Conservation (phyloP, 2,113 vertebrate species). For the Zonotrichia leucophrys region DNA sequence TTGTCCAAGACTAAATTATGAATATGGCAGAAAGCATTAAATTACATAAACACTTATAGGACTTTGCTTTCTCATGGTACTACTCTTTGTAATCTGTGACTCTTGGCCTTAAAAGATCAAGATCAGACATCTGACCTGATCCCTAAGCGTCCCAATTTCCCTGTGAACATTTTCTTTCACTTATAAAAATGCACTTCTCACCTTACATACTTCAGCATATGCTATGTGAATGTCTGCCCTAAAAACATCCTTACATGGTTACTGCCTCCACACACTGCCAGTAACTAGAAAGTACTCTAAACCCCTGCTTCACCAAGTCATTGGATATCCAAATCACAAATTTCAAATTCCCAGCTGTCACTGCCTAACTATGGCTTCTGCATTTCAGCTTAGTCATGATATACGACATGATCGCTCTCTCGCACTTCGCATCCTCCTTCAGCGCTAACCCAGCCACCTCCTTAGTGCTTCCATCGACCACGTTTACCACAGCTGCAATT, state of each 20-base stretch:
- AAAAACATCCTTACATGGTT: neutral
- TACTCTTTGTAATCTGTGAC: neutral
- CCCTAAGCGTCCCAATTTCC: neutral
- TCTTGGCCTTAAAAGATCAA: neutral
- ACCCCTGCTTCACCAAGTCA: neutral
- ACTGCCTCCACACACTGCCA: neutral
- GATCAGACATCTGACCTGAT: neutral
- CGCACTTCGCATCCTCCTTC: neutral
- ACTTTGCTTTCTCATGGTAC: neutral
- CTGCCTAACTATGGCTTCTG: neutral
- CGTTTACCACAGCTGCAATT: neutral
- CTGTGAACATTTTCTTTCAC: neutral
- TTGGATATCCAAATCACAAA: neutral
- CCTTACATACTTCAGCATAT: neutral
- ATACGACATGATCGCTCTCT: neutral
- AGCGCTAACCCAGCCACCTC: neutral
- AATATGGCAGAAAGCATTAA: neutral
- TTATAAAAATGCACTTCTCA: neutral
- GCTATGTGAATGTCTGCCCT: neutral
- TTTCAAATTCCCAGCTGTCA: constrained; percentile 48
- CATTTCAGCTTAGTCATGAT: constrained; percentile 50
- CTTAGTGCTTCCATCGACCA: neutral
- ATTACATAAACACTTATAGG: neutral
- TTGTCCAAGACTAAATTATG: neutral
- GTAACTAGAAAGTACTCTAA: neutral